Evolutionary conservation across 2,113 vertebrate genomes (phyloP), one percentile per base, ranked within the genome.

Genomic region (Jaculus jaculus): DNA sequence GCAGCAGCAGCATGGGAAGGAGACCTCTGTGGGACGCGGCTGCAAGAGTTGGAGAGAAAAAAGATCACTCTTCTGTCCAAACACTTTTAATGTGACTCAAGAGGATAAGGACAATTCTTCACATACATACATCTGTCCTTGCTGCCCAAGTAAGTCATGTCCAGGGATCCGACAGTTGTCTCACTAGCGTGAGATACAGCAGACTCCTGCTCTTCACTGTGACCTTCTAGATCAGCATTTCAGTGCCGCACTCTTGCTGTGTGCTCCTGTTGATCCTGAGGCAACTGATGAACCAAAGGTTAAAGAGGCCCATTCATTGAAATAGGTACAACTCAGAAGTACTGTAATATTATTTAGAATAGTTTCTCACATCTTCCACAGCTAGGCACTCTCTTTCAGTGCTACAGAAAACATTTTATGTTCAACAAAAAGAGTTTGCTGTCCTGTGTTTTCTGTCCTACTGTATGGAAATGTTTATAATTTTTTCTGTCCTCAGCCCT

Each of bases 401-500:
- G 34, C 32, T 84, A 12, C n/a, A n/a, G 32, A 72, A 94, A 95
- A 92, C 1, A 17, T 77, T 30, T 1, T 32, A 75, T 15, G 28
- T 34, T 11, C 28, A 95, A 84, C 65, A 92, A n/a, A 39, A 86
- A 63, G 61, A 47, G 89, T 91, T 80, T 60, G 87, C 60, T 71
- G 72, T 60, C 82, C 47, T 88, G 11, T 47, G 30, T 91, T 94
- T 95, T 75, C 72, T 92, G 65, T 65, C 80, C n/a, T 32, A 71
- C 13, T 72, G 23, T 83, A 21, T 92, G 61, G 81, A 94, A 96
- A 78, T 28, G 2, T 42, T 96, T 80, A 81, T 66, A 18, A 1
- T 37, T 47, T 72, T 73, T 78, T 73, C 51, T 94, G 61, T 47
- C 2, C 61, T 81, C 20, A 72, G 66, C 90, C n/a, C 66, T 94